Evolutionary conservation across 2,113 vertebrate genomes (phyloP), one percentile per base, ranked within the genome.

Genomic region (Periophthalmodon schlosseri): DNA sequence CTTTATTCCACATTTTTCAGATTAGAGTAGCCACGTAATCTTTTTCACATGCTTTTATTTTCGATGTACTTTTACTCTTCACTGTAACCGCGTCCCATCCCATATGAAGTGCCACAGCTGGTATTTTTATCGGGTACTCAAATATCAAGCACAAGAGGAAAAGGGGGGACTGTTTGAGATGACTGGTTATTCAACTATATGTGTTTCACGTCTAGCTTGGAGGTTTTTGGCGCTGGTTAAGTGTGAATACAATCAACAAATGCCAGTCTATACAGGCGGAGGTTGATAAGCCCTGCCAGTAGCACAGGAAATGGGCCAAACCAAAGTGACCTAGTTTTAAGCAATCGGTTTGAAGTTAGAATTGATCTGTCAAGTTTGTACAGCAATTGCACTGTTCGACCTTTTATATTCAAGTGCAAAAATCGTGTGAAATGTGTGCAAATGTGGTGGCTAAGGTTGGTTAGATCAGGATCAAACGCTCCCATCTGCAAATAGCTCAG

Each of bases 71-170:
- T 23, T 76, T 83, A 69, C 70, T 75, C 33, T 76, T 50, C 10
- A n/a, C 18, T 39, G 70, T 75, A 74, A 72, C 52, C 24, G 57
- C 57, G 5, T 28, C 23, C 6, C 44, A 14, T 28, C 47, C 47
- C 34, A 20, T 10, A 44, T 13, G 81, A 87, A 84, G 87, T 89
- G 72, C 75, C 72, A 46, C 68, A 0, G 70, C 76, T 76, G 76
- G 85, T 94, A 93, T 93, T 93, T 92, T 85, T 93, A 90, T 75
- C 87, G 44, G 21, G 2, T 82, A 80, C 85, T 86, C 36, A 89
- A 88, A 90, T 91, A 85, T 81, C 84, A 74, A 39, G 18, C 67
- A 71, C 65, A 67, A 44, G 46, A 47, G 77, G 4, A 21, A 72
- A 49, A 63, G 34, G 15, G 56, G 58, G 77, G 69, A 57, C 56